These are phyloP conservation scores for Dicaeum eximium DNA, from an alignment of 2,113 vertebrate genomes.

Conservation along the genomic window DNA sequence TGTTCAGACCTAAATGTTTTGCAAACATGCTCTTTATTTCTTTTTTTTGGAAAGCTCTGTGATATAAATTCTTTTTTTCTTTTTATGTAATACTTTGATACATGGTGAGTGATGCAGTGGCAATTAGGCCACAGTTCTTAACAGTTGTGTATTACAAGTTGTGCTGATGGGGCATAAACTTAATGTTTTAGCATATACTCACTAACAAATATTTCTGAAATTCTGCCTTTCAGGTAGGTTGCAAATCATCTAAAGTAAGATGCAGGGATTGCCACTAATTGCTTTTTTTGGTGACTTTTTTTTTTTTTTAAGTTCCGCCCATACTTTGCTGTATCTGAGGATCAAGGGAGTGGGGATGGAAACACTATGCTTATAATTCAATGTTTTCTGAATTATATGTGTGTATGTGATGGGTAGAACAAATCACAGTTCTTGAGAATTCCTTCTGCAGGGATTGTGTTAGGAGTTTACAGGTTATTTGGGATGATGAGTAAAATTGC, in stretches of 20 bases:
- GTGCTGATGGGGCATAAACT: background rate
- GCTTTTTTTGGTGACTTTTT: background rate
- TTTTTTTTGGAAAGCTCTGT: background rate
- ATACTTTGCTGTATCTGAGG: background rate
- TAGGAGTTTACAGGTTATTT: background rate
- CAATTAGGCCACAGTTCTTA: background rate
- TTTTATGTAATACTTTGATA: background rate
- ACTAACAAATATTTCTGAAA: background rate
- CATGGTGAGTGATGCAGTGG: background rate
- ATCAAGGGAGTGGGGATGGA: background rate
- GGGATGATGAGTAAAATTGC: background rate
- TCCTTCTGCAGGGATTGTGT: background rate
- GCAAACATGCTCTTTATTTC: background rate
- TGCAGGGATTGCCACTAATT: background rate
- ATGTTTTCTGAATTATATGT: rapidly evolving
- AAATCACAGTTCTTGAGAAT: background rate
- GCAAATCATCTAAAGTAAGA: background rate
- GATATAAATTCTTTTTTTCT: background rate
- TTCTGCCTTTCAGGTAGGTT: background rate
- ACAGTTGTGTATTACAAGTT: background rate
- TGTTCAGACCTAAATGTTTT: background rate
- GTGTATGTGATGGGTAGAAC: background rate
- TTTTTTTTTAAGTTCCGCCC: background rate
- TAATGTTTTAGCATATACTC: background rate
- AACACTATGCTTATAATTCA: background rate